phyloP scores from a whole-genome alignment of 2,113 vertebrate genomes.

The Bufo bufo region DNA sequence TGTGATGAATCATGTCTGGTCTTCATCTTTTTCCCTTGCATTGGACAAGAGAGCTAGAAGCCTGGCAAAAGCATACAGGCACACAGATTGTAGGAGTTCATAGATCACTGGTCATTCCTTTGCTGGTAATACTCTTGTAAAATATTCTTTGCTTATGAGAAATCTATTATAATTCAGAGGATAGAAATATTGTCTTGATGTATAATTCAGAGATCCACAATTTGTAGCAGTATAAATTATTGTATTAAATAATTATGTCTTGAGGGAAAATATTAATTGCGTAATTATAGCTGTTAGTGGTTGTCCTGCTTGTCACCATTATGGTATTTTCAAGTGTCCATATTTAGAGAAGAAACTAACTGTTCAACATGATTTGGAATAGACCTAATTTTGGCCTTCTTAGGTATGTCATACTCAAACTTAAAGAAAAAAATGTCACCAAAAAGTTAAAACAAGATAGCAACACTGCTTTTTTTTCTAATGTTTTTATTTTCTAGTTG shows the following conservation, averaged over 20 bases:
- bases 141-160: slow-evolving; percentile 50
- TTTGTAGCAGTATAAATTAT: neutral
- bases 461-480: too few relatives aligned
- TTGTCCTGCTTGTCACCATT: neutral
- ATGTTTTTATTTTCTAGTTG: too few relatives aligned
- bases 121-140: slow-evolving; percentile 34
- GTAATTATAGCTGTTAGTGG: neutral
- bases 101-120: slow-evolving; percentile 56
- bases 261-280: neutral
- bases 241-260: neutral
- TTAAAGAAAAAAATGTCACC: too few relatives aligned
- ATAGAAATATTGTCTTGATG: neutral
- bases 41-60: slow-evolving; percentile 57
- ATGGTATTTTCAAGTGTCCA: neutral
- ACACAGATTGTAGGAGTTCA: slow-evolving; percentile 54
- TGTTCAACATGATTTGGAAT: neutral
- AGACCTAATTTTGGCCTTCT: too few relatives aligned
- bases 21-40: slow-evolving; percentile 56
- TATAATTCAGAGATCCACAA: neutral
- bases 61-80: slow-evolving; percentile 60
- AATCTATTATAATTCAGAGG: slow-evolving; percentile 38
- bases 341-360: neutral
- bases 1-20: slow-evolving; percentile 66
- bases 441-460: too few relatives aligned
- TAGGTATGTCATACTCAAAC: too few relatives aligned